Percentiles rank a stretch among this genome's conserved stretches.
phyloP scores from a whole-genome alignment of 2,113 vertebrate species.

The Helogale parvula region DNA sequence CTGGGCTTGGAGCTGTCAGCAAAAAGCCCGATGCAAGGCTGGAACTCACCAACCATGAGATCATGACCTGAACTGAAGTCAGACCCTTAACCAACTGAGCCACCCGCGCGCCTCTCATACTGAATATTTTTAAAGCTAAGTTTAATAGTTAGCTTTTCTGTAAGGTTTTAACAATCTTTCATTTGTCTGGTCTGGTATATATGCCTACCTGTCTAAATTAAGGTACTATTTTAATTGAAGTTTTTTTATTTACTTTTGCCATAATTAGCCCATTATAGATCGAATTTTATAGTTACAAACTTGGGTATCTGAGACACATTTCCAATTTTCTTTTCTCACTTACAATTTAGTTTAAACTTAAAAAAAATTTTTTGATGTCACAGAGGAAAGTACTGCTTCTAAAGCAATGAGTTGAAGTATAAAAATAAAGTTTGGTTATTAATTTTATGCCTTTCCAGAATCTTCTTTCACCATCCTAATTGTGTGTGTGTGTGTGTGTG shows the following conservation, averaged over 20 bases:
- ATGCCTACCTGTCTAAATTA: background rate
- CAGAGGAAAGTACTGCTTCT: background rate
- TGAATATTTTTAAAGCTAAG: too few relatives aligned
- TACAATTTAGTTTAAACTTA: background rate
- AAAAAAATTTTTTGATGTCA: background rate
- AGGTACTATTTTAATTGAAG: background rate
- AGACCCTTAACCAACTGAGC: too few relatives aligned
- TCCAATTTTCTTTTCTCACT: constrained; percentile 5
- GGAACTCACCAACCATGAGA: too few relatives aligned
- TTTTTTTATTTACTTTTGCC: background rate
- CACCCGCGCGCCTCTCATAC: too few relatives aligned
- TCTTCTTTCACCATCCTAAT: background rate
- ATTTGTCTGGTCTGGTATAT: background rate
- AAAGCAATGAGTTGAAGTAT: constrained; percentile 29
- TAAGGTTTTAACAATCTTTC: background rate
- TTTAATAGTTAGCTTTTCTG: background rate
- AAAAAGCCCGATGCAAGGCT: too few relatives aligned
- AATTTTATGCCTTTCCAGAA: constrained; percentile 3
- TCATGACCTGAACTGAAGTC: too few relatives aligned
- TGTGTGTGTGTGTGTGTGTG: background rate
- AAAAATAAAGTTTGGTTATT: constrained; percentile 43
- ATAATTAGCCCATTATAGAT: background rate
- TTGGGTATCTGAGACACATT: background rate
- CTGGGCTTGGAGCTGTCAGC: too few relatives aligned
- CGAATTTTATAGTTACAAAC: background rate